These are phyloP conservation scores for Paramuricea clavata DNA, from an alignment of 92 coral and sea anemone genomes.

Conservation along the genomic window DNA sequence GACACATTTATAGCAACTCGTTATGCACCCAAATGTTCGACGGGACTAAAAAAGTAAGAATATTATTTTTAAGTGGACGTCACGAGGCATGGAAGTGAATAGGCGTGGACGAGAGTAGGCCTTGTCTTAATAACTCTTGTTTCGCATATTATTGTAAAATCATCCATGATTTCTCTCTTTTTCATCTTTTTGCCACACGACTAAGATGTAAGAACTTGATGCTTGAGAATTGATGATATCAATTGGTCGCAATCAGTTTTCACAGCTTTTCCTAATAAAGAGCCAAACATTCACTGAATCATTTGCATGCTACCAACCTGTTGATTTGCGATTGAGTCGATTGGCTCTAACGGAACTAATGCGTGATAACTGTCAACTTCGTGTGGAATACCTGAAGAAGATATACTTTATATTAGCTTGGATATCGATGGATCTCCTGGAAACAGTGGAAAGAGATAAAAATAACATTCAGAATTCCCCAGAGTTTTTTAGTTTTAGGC, in stretches of 20 bases:
- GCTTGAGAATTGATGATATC: no score
- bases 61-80: not conserved
- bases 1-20: constrained; percentile 93
- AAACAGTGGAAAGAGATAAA: not conserved
- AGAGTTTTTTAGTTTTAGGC: no score
- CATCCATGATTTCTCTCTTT: not conserved
- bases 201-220: not conserved
- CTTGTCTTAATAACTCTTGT: not conserved
- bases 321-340: constrained; percentile 80
- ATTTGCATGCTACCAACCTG: constrained; percentile 15
- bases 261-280: not conserved
- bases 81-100: not conserved
- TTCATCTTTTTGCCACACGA: not conserved
- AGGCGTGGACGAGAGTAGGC: not conserved
- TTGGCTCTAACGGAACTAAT: constrained; percentile 91
- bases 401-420: not conserved
- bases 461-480: not conserved
- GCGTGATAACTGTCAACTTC: constrained; percentile 94
- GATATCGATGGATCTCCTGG: not conserved
- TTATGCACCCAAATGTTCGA: constrained; percentile 98
- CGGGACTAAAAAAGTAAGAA: constrained; percentile 71
- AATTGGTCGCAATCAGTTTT: not conserved
- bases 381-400: constrained; percentile 79
- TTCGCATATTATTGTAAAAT: not conserved
- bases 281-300: not conserved